Evolutionary conservation across 2,888 invertebrate species (phyloP), one percentile per base, ranked within the genome.

Genomic region (Gastracanthus pulcherrimus): DNA sequence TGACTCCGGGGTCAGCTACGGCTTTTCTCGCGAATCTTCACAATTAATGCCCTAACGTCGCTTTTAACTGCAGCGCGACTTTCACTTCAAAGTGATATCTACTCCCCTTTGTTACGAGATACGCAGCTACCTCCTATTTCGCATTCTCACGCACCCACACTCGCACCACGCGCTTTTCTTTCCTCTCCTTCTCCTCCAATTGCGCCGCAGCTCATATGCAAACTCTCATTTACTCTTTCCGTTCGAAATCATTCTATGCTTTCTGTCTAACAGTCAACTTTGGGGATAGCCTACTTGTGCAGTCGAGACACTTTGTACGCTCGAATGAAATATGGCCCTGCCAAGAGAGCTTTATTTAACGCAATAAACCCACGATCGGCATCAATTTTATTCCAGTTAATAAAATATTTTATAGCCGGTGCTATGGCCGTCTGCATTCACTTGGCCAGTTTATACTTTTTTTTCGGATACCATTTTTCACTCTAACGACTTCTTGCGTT

Each of bases 71-170:
- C n/a, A n/a, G n/a, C 41, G 58, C 55, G 41, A 79, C 79, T 79
- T 79, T 79, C 79, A 74, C 79, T 34, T 45, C 74, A 26, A 31
- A 29, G 51, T 58, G 76, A 76, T 76, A 72, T n/a, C n/a, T n/a
- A n/a, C 38, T 41, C 51, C 41, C 31, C 66, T 74, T 67, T 72
- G 74, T 79, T 58, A 31, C 38, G 64, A n/a, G 60, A 62, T 5
- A 19, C 29, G 31, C 34, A 1, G 23, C 34, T n/a, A n/a, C n/a
- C n/a, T n/a, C n/a, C n/a, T 5, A 26, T 55, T 3, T 0, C n/a
- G 51, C 29, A 51, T 38, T 67, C 58, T 60, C 60, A 34, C 45
- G 76, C 76, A 48, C 29, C 45, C 19, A 11, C 36, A 34, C 62
- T 19, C 11, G 16, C n/a, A n/a, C 26, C 41, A 31, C 26, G 26